Conservation (phyloP, 1,140 invertebrate species). For the Triops longicaudatus region DNA sequence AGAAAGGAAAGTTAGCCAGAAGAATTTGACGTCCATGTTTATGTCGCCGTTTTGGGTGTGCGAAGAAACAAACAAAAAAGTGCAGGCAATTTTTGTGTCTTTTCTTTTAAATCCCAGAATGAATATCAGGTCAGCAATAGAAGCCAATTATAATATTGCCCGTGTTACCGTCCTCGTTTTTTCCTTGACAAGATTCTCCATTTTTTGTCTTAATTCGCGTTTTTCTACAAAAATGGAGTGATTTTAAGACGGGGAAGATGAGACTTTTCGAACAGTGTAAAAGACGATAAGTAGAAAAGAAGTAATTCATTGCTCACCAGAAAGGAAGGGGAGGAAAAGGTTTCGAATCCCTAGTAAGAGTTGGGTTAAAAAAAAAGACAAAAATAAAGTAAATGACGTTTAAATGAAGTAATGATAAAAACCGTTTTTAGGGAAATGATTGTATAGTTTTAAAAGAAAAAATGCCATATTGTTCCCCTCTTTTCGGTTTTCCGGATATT, state of each 20-base stretch:
- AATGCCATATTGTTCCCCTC: constrained; percentile 6
- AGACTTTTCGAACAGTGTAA: too few species aligned
- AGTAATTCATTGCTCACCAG: too few species aligned
- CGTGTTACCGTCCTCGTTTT: constrained; percentile 9
- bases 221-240: too few species aligned
- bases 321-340: neutral
- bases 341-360: neutral
- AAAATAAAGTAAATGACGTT: neutral
- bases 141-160: constrained; percentile 6
- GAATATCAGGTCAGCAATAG: constrained; percentile 9
- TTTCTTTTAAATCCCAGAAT: neutral
- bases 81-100: neutral
- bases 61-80: neutral
- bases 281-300: too few species aligned
- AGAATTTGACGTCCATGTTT: constrained; percentile 10
- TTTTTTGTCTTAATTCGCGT: too few species aligned
- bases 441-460: neutral
- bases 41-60: neutral
- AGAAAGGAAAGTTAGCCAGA: neutral
- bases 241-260: too few species aligned
- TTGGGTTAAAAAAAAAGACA: neutral
- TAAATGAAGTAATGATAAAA: neutral
- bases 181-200: too few species aligned
- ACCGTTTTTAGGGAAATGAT: neutral
- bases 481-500: constrained; percentile 7